A percentile compares a stretch with the other conserved stretches of the same genome.
Conservation (phyloP, 1,140 invertebrate species). For the Lordiphosa collinella region DNA sequence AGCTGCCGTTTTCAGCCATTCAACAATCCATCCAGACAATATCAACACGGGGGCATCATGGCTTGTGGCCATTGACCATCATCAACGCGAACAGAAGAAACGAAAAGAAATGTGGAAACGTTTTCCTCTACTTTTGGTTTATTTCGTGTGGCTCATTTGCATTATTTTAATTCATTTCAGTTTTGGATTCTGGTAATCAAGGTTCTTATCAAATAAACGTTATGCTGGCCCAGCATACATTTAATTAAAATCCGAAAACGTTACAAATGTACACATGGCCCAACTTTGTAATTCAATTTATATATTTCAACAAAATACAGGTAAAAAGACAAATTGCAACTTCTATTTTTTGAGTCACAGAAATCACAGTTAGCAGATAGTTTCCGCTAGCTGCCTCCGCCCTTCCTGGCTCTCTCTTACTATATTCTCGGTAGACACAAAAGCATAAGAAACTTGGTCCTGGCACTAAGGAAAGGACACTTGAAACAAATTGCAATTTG, state of each 20-base stretch:
- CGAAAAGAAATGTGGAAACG: conserved; percentile 9
- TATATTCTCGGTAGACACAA: conserved; percentile 21
- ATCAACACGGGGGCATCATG: conserved; percentile 11
- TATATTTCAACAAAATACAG: conserved; percentile 31
- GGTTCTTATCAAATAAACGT: conserved; percentile 19
- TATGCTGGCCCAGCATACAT: conserved; percentile 31
- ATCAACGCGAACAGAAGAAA: conserved; percentile 1
- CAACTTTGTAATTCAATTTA: conserved; percentile 67
- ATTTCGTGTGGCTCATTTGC: conserved; percentile 63
- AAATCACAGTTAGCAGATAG: conserved; percentile 66
- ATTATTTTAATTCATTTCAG: conserved; percentile 67
- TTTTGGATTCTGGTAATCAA: conserved; percentile 37
- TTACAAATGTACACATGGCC: conserved; percentile 42
- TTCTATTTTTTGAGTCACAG: conserved; percentile 38
- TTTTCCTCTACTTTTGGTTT: conserved; percentile 46
- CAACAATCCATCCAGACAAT: conserved; percentile 23
- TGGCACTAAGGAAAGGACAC: conserved; percentile 48
- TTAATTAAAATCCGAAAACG: conserved; percentile 42
- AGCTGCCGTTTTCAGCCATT: conserved; percentile 13
- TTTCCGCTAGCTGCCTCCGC: conserved; percentile 24
- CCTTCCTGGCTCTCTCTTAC: background rate
- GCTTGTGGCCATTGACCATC: conserved; percentile 38
- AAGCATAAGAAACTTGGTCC: conserved; percentile 53
- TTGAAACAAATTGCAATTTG: conserved; percentile 73
- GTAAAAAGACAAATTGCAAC: conserved; percentile 67